Evolutionary conservation across 2,113 vertebrate genomes (phyloP), one percentile per base, ranked within the genome.

Genomic region (Dissostichus mawsoni): DNA sequence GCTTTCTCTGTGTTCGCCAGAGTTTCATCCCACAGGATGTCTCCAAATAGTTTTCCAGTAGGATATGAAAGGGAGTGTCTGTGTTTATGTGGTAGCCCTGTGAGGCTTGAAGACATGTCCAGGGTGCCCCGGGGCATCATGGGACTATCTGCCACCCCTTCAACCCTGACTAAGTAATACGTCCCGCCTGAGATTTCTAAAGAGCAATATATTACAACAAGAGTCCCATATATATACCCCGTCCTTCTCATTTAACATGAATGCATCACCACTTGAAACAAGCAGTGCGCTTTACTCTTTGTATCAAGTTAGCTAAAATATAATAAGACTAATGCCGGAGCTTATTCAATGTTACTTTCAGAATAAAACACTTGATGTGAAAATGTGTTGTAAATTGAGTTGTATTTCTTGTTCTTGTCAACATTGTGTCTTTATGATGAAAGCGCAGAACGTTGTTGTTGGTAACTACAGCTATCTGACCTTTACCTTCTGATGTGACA

Each of bases 101-200:
- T 74, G 57, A 81, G 63, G 65, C 51, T 23, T 18, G 45, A 23
- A 67, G 47, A 61, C 66, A 52, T 69, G n/a, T 65, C 8, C 58
- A 57, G 51, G 8, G 10, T 57, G 57, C 52, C 57, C 57, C 45
- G 20, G 44, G 65, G 51, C 80, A 76, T 64, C 51, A 44, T 50
- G 57, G 57, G 50, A 57, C 52, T 14, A 11, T 3, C 25, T 64
- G 47, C 62, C 29, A 41, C 5, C 25, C 14, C 70, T 2, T 9
- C 8, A n/a, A 76, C 5, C 2, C 48, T 23, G 18, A 50, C 13
- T 5, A 7, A 48, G 12, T 5, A 23, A 29, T 20, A 5, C 4
- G 29, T 5, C 48, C 12, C 11, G 11, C 44, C 16, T 16, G 44
- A 41, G 56, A 57, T 17, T 2, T 66, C 3, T 70, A 65, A 1